A percentile compares a stretch with the other conserved stretches of the same genome.
Conservation (phyloP, 2,797 vertebrate species). For the Phoebastria nigripes region DNA sequence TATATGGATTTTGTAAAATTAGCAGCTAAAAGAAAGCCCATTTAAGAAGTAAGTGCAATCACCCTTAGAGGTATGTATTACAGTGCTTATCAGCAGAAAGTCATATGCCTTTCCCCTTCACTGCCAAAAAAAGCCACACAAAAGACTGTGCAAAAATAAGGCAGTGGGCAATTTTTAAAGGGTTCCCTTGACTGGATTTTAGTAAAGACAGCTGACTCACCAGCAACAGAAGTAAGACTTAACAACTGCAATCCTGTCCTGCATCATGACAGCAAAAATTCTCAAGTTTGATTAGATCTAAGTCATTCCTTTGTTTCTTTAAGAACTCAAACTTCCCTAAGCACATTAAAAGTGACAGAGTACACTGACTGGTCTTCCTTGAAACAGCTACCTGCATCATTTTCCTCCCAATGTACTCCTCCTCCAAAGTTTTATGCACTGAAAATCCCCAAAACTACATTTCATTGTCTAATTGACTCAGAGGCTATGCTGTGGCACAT, state of each 20-base stretch:
- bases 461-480: background rate
- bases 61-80: conserved; percentile 34
- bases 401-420: background rate
- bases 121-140: conserved; percentile 33
- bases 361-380: background rate
- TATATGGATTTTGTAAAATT: conserved; percentile 20
- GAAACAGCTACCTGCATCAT: background rate
- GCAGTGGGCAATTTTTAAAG: conserved; percentile 11
- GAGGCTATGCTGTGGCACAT: background rate
- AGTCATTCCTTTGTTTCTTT: conserved; percentile 34
- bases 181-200: conserved; percentile 15
- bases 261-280: conserved; percentile 27
- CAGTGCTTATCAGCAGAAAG: conserved; percentile 54
- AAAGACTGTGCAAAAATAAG: conserved; percentile 15
- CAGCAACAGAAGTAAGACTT: conserved; percentile 29
- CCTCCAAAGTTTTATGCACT: background rate
- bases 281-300: conserved; percentile 36
- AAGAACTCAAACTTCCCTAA: conserved; percentile 2
- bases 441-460: background rate
- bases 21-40: conserved; percentile 20
- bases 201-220: conserved; percentile 8
- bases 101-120: conserved; percentile 31
- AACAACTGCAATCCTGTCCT: conserved; percentile 22
- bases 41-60: conserved; percentile 22
- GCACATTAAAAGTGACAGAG: conserved; percentile 2